Evolutionary conservation across 2,888 invertebrate species (phyloP), one percentile per base, ranked within the genome.

Genomic region (Heliconius erato): DNA sequence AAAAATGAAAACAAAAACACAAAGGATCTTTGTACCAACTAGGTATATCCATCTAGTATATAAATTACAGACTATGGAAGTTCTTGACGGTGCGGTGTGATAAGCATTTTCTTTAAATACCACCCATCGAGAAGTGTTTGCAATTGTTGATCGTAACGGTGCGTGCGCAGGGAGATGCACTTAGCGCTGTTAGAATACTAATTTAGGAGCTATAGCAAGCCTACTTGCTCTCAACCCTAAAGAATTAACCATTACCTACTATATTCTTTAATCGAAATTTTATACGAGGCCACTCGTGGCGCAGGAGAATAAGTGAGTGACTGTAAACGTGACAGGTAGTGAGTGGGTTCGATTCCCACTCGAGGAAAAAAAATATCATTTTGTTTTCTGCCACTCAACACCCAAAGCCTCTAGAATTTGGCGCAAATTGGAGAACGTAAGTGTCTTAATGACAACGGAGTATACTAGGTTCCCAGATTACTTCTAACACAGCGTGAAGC

Each of bases 91-190:
- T 28, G 40, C 80, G 59, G 83, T 80, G 80, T 83, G 65, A 83
- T 49, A 77, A 71, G 49, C 19, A 19, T 9, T 69, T 49, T 67
- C 23, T n/a, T 78, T 72, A 78, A 80, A 83, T 71, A 78, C 76
- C 35, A 44, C 82, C 82, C 63, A 65, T 65, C 71, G 54, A 67
- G 77, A 80, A 80, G 78, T 74, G 78, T 72, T 78, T 49, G 81
- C 78, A 79, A 79, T 82, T 72, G 79, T 74, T 80, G 65, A 44
- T 67, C 28, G 77, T 78, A 80, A 80, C 80, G 74, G 80, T 74
- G 65, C 49, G 49, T 65, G 65, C 65, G 19, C 80, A 65, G 35
- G 26, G 65, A 80, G 28, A 80, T 63, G 71, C 40, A 63, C 28
- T 74, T 74, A 32, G 14, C 74, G 59, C 74, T 59, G 23, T 67